Evolutionary conservation across 2,113 vertebrate species (phyloP).

Genomic region (Sphaerodactylus townsendi): DNA sequence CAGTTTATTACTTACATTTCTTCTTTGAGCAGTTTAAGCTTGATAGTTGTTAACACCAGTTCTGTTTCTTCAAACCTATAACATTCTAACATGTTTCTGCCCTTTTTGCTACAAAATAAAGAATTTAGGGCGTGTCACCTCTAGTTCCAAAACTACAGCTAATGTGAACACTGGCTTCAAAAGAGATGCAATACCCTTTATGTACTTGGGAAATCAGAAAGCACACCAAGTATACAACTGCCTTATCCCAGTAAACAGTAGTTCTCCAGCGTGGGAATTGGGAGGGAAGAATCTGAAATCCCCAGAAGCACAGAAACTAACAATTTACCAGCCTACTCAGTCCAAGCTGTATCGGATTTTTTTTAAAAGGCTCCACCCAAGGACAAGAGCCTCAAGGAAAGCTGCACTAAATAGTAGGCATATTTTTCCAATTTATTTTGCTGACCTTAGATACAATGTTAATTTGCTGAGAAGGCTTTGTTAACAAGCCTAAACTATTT

Average conservation of each 20-base stretch:
- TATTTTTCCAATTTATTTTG: background rate
- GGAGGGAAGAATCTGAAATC: slow-evolving; percentile 1
- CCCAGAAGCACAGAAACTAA: slow-evolving; percentile 32
- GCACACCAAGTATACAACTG: background rate
- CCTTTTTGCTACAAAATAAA: background rate
- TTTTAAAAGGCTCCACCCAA: slow-evolving; percentile 7
- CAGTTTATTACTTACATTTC: slow-evolving; percentile 9
- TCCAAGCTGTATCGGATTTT: background rate
- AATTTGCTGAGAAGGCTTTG: background rate
- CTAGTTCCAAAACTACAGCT: background rate
- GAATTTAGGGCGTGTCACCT: background rate
- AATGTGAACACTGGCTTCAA: background rate
- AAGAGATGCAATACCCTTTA: background rate
- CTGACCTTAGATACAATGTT: background rate
- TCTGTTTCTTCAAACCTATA: too few relatives aligned
- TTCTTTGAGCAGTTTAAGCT: background rate
- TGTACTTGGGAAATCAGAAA: background rate
- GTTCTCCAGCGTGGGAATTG: background rate
- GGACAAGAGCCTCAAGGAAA: background rate
- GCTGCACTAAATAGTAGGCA: background rate
- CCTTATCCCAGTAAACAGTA: background rate
- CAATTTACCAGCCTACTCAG: background rate
- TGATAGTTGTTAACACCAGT: background rate
- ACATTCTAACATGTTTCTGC: background rate
- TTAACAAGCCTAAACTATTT: slow-evolving; percentile 1